Conservation (phyloP, 2,113 vertebrate species). For the Fukomys damarensis region DNA sequence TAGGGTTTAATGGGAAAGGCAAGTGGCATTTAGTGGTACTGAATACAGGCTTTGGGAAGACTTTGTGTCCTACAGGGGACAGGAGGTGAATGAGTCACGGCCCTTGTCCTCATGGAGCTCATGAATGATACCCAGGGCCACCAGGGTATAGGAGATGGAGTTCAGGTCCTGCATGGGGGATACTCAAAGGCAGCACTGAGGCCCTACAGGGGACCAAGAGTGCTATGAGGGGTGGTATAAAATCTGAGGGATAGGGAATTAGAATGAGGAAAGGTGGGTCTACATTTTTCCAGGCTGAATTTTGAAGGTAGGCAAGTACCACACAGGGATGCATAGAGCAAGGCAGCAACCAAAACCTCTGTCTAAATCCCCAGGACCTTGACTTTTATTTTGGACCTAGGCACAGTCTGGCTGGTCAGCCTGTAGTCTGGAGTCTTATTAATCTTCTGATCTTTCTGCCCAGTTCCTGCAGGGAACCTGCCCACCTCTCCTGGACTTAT, state of each 20-base stretch:
- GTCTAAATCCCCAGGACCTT: background rate
- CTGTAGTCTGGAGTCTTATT: background rate
- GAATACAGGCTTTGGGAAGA: background rate
- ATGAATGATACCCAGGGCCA: background rate
- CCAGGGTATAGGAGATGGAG: background rate
- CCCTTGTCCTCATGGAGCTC: background rate
- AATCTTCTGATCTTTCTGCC: background rate
- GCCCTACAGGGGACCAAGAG: background rate
- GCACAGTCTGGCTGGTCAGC: background rate
- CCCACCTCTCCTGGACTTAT: background rate
- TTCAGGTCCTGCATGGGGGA: background rate
- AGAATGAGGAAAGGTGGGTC: too few relatives aligned
- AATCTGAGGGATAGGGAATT: background rate
- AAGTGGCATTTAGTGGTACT: background rate
- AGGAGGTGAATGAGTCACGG: background rate
- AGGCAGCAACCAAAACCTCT: background rate
- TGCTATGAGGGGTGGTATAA: background rate
- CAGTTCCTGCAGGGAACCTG: background rate
- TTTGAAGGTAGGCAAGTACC: background rate
- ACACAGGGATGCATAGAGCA: background rate
- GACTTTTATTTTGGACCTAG: background rate
- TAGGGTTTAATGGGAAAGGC: too few relatives aligned
- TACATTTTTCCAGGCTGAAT: background rate
- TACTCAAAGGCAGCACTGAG: background rate
- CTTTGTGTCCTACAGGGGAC: background rate